Percentiles rank a stretch among this genome's conserved stretches.
phyloP scores from a whole-genome alignment of 2,888 invertebrate genomes.

The Caenorhabditis imperialis region DNA sequence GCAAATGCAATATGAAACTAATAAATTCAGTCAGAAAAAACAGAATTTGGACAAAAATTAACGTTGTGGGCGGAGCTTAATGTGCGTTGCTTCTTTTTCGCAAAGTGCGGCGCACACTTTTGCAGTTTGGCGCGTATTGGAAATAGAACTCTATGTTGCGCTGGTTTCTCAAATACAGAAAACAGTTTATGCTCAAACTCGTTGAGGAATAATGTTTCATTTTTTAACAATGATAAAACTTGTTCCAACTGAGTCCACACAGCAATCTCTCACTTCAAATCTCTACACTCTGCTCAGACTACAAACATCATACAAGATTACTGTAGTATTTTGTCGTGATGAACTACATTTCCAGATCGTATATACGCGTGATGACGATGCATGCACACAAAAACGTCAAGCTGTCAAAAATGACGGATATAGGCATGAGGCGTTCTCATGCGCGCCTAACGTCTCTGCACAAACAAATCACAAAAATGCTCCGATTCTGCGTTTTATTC shows the following conservation, averaged over 20 bases:
- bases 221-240: no score
- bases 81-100: no score
- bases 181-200: no score
- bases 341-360: not conserved
- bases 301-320: no score
- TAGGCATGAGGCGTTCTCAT: constrained; percentile 9
- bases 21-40: not conserved
- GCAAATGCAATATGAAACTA: not conserved
- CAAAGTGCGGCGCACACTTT: not conserved
- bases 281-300: no score
- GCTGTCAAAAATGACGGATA: constrained; percentile 46
- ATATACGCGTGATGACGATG: constrained; percentile 7
- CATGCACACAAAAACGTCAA: constrained; percentile 34
- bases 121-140: not conserved
- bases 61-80: constrained; percentile 10
- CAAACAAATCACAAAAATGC: constrained; percentile 31
- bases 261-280: no score
- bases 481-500: no score
- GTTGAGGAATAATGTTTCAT: no score
- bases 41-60: not conserved
- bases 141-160: no score
- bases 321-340: no score
- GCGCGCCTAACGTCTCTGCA: not conserved
- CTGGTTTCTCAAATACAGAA: no score
- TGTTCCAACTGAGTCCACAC: no score